Conservation (phyloP, 2,113 vertebrate genomes). For the Corythaixoides concolor region DNA sequence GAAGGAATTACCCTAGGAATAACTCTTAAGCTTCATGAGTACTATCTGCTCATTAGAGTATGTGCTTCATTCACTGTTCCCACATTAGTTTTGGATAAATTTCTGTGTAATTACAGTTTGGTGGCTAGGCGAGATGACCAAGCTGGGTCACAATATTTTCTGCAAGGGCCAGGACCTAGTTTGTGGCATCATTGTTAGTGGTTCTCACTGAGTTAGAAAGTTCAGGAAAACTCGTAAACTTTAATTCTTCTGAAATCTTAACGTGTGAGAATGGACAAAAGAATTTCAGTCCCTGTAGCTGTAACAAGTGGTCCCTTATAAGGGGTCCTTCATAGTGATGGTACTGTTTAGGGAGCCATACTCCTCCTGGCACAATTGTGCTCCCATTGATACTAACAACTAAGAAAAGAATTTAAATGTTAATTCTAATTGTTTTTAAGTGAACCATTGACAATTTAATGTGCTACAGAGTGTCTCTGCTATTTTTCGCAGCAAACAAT, state of each 20-base stretch:
- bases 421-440: not conserved
- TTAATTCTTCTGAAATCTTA: not conserved
- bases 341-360: not conserved
- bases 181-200: not conserved
- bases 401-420: not conserved
- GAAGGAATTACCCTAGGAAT: not conserved
- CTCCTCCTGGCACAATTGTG: constrained; percentile 17
- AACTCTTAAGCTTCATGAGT: not conserved
- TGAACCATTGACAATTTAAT: not conserved
- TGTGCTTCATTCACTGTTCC: not conserved
- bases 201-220: not conserved
- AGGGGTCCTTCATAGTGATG: not conserved
- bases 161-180: not conserved
- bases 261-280: not conserved
- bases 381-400: not conserved
- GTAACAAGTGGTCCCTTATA: not conserved
- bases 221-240: not conserved
- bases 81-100: not conserved
- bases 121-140: not conserved
- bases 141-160: not conserved
- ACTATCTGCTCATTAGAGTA: rapidly evolving
- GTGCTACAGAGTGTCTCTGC: not conserved
- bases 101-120: not conserved
- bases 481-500: not conserved
- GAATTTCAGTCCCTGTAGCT: not conserved